These are phyloP conservation scores for Gastrophysa polygoni DNA, from an alignment of 2,888 invertebrate species.

Conservation along the genomic window DNA sequence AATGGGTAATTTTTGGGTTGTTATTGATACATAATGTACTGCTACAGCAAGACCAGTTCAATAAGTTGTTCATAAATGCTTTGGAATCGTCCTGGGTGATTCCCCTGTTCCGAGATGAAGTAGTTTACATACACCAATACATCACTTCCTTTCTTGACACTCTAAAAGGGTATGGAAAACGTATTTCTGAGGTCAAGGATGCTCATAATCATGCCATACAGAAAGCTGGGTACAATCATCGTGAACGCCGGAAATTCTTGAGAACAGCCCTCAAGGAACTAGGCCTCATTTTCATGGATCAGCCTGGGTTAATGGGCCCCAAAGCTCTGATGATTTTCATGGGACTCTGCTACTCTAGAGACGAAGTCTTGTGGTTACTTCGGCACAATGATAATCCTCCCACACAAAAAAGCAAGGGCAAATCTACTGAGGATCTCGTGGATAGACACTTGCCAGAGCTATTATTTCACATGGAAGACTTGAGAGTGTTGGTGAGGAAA, in stretches of 20 bases:
- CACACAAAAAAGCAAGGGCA: constrained; percentile 77
- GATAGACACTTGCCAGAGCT: constrained; percentile 97
- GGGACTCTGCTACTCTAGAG: constrained; percentile 92
- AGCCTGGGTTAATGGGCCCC: constrained; percentile 96
- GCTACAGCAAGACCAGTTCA: constrained; percentile 74
- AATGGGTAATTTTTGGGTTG: constrained; percentile 96
- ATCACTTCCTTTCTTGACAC: constrained; percentile 92
- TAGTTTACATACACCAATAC: constrained; percentile 93
- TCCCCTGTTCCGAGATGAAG: constrained; percentile 95
- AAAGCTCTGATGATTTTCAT: constrained; percentile 97
- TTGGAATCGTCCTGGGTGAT: constrained; percentile 94
- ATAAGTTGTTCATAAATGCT: constrained; percentile 90
- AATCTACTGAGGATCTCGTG: constrained; percentile 89
- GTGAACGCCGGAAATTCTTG: constrained; percentile 95
- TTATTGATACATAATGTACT: constrained; percentile 89
- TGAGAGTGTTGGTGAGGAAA: constrained; percentile 91
- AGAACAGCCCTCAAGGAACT: constrained; percentile 95
- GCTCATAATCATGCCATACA: constrained; percentile 89
- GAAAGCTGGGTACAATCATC: constrained; percentile 88
- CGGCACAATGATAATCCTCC: constrained; percentile 97
- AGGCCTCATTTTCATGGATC: constrained; percentile 93
- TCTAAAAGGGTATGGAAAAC: constrained; percentile 91
- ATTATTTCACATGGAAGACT: constrained; percentile 97
- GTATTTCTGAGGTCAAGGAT: constrained; percentile 95
- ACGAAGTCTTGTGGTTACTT: constrained; percentile 96